Evolutionary conservation across 2,797 vertebrate species (phyloP), one percentile per base, ranked within the genome.

Genomic region (Leucoraja ocellata): DNA sequence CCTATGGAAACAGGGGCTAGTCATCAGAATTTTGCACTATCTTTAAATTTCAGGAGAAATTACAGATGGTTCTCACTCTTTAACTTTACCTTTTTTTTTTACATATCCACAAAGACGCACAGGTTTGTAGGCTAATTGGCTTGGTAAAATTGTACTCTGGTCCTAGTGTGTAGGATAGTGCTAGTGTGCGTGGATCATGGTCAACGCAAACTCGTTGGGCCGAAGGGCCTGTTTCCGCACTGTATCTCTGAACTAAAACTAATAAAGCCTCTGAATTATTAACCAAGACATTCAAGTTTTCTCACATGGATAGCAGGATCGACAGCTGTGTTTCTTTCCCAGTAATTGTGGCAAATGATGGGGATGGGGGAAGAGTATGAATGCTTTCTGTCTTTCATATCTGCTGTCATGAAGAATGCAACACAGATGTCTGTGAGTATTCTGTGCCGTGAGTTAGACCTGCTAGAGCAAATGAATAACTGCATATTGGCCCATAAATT

Each of bases 401-500:
- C 23, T 74, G 5, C 71, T 25, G 71, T 74, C 71, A 74, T 74
- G 23, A 23, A 74, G 71, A 74, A 32, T 21, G n/a, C 58, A 88
- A 32, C 1, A 61, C 83, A 63, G 25, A 63, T 63, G 28, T 32
- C 61, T 83, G 46, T 84, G 54, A 84, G 9, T 18, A 36, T 88
- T 88, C 18, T 32, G 18, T 68, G 36, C 8, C 3, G n/a, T 18
- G 32, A 3, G 14, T 14, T n/a, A 36, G 63, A 68, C 32, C 84
- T 68, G 84, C 0, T 36, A 36, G 7, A 36, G 63, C 16, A 88
- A 88, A 88, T 68, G n/a, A 88, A 65, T 5, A 88, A 88, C 61
- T 16, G 18, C 13, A 88, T 88, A 88, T 65, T 88, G 84, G 18
- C n/a, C 63, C 10, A n/a, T 86, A 63, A 86, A 63, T 86, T 86